Base-by-base conservation (phyloP, 2,113 vertebrate genomes). In the Platichthys stellatus region DNA sequence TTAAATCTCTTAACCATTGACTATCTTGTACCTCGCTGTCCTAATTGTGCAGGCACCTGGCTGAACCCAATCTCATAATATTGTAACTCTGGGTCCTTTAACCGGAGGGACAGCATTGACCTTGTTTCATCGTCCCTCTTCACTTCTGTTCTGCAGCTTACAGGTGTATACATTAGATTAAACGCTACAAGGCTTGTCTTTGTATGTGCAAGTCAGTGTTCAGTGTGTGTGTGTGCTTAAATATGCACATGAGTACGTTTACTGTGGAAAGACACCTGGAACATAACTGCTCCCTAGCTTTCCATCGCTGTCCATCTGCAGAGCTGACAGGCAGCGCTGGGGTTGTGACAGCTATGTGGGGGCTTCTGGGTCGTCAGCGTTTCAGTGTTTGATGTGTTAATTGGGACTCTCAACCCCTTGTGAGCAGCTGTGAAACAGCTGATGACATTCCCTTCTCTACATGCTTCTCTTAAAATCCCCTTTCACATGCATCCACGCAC, bases 391-490 rank as follows among this genome's bases (percentile, higher is more conserved):
- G 85, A 90, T 92, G 88, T 89, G 87, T 84, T 93, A 93, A 93
- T 92, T 92, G 90, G 72, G 88, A 92, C 86, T 85, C 88, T 92
- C 70, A 56, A 77, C 81, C 68, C 28, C 12, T 20, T 18, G 71
- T 76, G 81, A 91, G 86, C 93, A 93, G 93, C 89, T 93, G 93
- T 84, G 85, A 80, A 89, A 85, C 84, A 90, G 86, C 86, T 92
- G 88, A 92, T 82, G 85, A 86, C 84, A 86, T 88, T 78, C 77
- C 70, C 76, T 89, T 85, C 78, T 70, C 78, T 53, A 70, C 65
- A 76, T 63, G 74, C 82, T 79, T 87, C 62, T 58, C 76, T 81
- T 86, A 54, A 80, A 78, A 87, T 78, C 51, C 0, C 60, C 75
- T 70, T 90, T 85, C 63, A 79, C 79, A 49, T 78, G 72, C 82